phyloP scores from a whole-genome alignment of 2,113 vertebrate species.

The Proteles cristata region DNA sequence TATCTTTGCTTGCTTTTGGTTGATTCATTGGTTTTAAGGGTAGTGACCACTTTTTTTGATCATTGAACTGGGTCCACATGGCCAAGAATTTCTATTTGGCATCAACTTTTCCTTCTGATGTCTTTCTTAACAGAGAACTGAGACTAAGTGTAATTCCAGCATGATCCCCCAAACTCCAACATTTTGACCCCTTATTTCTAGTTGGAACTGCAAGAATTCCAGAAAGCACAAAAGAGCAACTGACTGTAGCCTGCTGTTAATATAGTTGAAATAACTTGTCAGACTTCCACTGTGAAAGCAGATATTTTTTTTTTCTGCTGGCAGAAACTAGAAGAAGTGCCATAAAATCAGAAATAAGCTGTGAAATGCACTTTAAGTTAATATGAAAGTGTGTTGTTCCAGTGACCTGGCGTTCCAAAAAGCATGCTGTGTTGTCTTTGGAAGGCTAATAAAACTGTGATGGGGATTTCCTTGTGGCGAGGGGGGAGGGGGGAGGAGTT shows the following conservation, averaged over 20 bases:
- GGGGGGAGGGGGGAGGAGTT: background rate
- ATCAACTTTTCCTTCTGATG: conserved; percentile 59
- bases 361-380: conserved; percentile 73
- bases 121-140: conserved; percentile 48
- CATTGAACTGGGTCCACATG: background rate
- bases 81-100: conserved; percentile 59
- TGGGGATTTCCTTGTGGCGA: conserved; percentile 17
- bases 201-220: conserved; percentile 46
- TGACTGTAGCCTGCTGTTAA: conserved; percentile 62
- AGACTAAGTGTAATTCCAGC: conserved; percentile 15
- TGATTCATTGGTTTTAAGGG: background rate
- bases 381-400: conserved; percentile 68
- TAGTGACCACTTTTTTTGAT: conserved; percentile 42
- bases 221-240: conserved; percentile 72
- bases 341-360: conserved; percentile 79
- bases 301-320: conserved; percentile 69
- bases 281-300: conserved; percentile 72
- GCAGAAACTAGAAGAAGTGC: conserved; percentile 65
- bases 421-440: conserved; percentile 64
- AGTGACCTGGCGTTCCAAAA: conserved; percentile 55
- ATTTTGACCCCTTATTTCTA: conserved; percentile 67
- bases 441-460: conserved; percentile 55
- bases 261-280: conserved; percentile 80
- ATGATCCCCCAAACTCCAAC: conserved; percentile 42
- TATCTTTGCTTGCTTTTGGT: background rate